Evolutionary conservation across 2,797 vertebrate genomes (phyloP).

Genomic region (Ficedula albicollis): DNA sequence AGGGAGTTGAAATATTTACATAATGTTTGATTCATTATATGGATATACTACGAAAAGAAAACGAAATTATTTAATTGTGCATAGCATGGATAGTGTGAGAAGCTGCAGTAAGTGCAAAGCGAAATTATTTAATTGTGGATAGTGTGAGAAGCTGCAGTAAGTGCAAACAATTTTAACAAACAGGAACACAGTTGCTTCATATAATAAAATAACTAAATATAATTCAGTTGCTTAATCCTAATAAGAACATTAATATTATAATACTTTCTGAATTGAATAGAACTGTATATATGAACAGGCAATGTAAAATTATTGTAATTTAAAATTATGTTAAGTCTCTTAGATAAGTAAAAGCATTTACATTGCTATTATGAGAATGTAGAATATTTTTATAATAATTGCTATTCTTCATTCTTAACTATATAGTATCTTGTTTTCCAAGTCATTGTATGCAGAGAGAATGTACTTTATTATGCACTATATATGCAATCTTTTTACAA

Average conservation of each 20-base stretch:
- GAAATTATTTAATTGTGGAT: slow-evolving; percentile 11
- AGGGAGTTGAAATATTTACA: slow-evolving; percentile 18
- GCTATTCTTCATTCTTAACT: slow-evolving; percentile 75
- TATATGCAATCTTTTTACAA: slow-evolving; percentile 62
- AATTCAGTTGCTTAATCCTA: slow-evolving; percentile 76
- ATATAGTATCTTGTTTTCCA: slow-evolving; percentile 73
- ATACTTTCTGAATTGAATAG: slow-evolving; percentile 73
- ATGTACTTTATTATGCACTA: slow-evolving; percentile 50
- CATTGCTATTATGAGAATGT: slow-evolving; percentile 67
- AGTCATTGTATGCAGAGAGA: slow-evolving; percentile 60
- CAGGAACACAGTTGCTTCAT: slow-evolving; percentile 51
- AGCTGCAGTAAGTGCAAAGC: slow-evolving; percentile 43
- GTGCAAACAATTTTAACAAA: slow-evolving; percentile 59
- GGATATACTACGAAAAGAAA: slow-evolving; percentile 12
- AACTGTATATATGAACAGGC: slow-evolving; percentile 64
- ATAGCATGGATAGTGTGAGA: not conserved
- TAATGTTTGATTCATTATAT: slow-evolving; percentile 54
- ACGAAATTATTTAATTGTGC: slow-evolving; percentile 7
- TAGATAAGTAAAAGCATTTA: slow-evolving; percentile 72
- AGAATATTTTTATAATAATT: slow-evolving; percentile 77
- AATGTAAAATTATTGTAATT: slow-evolving; percentile 73
- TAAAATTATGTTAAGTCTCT: slow-evolving; percentile 72
- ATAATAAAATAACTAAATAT: slow-evolving; percentile 56
- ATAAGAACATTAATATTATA: slow-evolving; percentile 68
- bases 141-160: slow-evolving; percentile 44